A percentile compares a stretch with the other conserved stretches of the same genome.
Evolutionary conservation across 2,113 vertebrate species (phyloP).

Genomic region (Cairina moschata): DNA sequence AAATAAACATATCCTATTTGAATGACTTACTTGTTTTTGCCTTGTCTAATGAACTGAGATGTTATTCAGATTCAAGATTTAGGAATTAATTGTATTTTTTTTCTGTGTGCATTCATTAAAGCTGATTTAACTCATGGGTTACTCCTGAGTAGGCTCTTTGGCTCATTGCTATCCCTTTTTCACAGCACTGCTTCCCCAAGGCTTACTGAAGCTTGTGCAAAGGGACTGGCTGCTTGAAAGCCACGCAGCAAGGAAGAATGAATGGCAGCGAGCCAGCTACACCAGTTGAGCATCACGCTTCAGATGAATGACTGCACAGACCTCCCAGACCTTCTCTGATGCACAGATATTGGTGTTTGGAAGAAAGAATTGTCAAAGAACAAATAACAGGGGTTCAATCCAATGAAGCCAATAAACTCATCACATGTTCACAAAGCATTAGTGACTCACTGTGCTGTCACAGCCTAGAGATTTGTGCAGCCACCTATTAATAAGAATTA

Average conservation of each 20-base stretch:
- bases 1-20: not conserved
- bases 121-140: not conserved
- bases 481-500: not conserved
- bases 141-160: not conserved
- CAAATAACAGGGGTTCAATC: not conserved
- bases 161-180: not conserved
- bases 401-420: not conserved
- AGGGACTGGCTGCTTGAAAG: not conserved
- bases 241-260: not conserved
- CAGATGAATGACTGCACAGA: not conserved
- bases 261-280: not conserved
- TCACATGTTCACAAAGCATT: not conserved
- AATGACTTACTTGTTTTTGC: not conserved
- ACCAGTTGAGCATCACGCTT: not conserved
- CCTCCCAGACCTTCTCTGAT: not conserved
- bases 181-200: not conserved
- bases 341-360: not conserved
- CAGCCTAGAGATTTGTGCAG: not conserved
- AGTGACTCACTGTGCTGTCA: not conserved
- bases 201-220: fast-evolving
- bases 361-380: not conserved
- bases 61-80: not conserved
- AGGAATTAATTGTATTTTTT: not conserved
- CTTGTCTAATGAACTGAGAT: not conserved
- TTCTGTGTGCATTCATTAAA: not conserved